Base-by-base conservation (phyloP, 2,797 vertebrate genomes). In the Phalloptychus januarius region DNA sequence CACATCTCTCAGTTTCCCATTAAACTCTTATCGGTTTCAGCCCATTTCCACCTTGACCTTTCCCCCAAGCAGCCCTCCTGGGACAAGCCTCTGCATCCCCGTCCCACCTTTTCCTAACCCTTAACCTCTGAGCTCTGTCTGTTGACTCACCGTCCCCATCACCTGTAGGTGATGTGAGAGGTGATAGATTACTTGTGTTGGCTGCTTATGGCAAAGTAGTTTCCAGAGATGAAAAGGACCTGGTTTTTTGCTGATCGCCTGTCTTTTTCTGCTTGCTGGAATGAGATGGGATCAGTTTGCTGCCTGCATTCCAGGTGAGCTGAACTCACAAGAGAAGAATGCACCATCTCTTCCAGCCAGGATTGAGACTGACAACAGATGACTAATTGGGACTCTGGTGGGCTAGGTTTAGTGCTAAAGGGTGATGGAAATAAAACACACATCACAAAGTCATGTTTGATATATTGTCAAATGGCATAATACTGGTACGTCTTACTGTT, bases 321-420 rank as follows among this genome's bases (percentile, higher is more conserved):
- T 91, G 83, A 88, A 91, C 83, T 91, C 89, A 87, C 46, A 77
- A 74, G 81, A 80, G 83, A 93, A 87, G 92, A 94, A 94, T 94
- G 91, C 82, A 78, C 48, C 11, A 6, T 78, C 72, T 84, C 80
- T 74, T 71, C 74, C 42, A 56, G 65, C 65, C 65, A 67, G 28
- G 72, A 8, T 56, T 80, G 74, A 79, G 69, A 79, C 40, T 79
- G 79, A 83, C 45, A 50, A 38, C 63, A 50, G 46, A 71, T 48
- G 78, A 76, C 50, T 25, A n/a, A 42, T 18, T 16, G 56, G 56
- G 50, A 42, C 73, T 77, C 38, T 13, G 13, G 54, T 75, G 33
- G 70, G 71, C 52, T 71, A 58, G 44, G 28, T 28, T 33, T 79
- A 70, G 77, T 82, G 31, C n/a, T 42, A 11, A 46, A 48, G 20